phyloP scores from a whole-genome alignment of 2,113 vertebrate genomes.

The western clawed frog (Xenopus tropicalis) region UCB_Xtro_10.0 CM004443.2:208626501-208627000 shows the following conservation, averaged over 20 bases:
- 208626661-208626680: neutral
- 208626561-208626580: neutral
- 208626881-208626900: too few relatives aligned
- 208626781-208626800: too few relatives aligned
- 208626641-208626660: neutral
- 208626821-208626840: too few relatives aligned
- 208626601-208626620: neutral
- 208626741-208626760: neutral
- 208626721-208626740: neutral
- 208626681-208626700: neutral
- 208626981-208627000: too few relatives aligned
- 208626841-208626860: too few relatives aligned
- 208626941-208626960: too few relatives aligned
- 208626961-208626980: too few relatives aligned
- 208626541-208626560: conserved; percentile 29
- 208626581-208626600: conserved; percentile 8
- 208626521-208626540: conserved; percentile 36
- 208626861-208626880: too few relatives aligned
- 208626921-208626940: too few relatives aligned
- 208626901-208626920: too few relatives aligned
- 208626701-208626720: neutral
- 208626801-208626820: too few relatives aligned
- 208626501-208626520: conserved; percentile 31
- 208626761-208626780: neutral
- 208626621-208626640: neutral